Evolutionary conservation across 2,888 invertebrate species (phyloP), one percentile per base, ranked within the genome.

Genomic region (Salticus scenicus): DNA sequence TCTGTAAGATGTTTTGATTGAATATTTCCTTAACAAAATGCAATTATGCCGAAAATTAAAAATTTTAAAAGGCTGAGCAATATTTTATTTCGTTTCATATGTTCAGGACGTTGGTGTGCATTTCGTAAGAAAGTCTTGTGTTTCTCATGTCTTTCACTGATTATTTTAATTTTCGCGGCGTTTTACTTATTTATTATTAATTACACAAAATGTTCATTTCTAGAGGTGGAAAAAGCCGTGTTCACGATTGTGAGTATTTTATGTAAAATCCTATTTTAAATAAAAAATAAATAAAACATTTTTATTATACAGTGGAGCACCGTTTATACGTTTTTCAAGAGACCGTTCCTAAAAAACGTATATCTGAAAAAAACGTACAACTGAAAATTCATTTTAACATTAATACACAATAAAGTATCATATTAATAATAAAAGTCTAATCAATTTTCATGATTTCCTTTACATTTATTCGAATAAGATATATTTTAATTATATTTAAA

Each of bases 221-320:
- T 79, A 8, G 87, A 87, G 71, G 87, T 87, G 1, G 74, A 83
- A 78, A 64, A 83, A 30, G 87, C 87, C 5, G 82, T 83, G 1
- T 74, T 28, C 28, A 64, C 64, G 10, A 74, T 83, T 28, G 87
- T 87, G 79, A 75, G 87, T 82, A 64, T 27, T 8, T 20, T 17
- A 31, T 17, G 37, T 4, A 37, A 7, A 37, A 37, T 37, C 37
- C 7, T 37, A 37, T 10, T 37, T 37, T 37, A n/a, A n/a, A n/a
- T n/a, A n/a, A n/a, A n/a, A n/a, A n/a, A n/a, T n/a, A n/a, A n/a
- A n/a, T n/a, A n/a, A n/a, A n/a, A n/a, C n/a, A n/a, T n/a, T n/a
- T n/a, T n/a, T n/a, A n/a, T n/a, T n/a, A n/a, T n/a, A n/a, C n/a
- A n/a, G n/a, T n/a, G n/a, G n/a, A n/a, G n/a, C n/a, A n/a, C n/a